These are phyloP conservation scores for Rhodophaea formosa DNA, from an alignment of 2,888 invertebrate species.

Conservation along the genomic window DNA sequence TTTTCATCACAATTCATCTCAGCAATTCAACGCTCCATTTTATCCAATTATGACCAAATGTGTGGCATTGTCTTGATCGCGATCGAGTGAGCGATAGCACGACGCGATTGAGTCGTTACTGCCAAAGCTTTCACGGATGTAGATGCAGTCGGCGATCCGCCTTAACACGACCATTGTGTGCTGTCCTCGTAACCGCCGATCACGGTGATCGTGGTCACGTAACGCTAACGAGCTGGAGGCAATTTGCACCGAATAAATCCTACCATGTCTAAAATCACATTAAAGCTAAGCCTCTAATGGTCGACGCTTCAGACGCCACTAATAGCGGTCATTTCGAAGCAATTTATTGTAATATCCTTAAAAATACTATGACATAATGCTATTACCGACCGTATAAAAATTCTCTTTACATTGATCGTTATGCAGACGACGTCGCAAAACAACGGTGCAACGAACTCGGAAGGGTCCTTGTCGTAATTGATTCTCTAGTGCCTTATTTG, in stretches of 20 bases:
- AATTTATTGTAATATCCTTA: slow-evolving; percentile 1
- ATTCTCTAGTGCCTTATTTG: slow-evolving; percentile 50
- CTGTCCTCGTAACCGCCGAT: slow-evolving; percentile 48
- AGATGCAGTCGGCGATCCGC: slow-evolving; percentile 41
- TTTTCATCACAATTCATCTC: neutral
- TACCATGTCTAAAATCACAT: slow-evolving; percentile 17
- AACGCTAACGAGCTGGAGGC: slow-evolving; percentile 38
- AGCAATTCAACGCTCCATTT: neutral
- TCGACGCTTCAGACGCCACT: neutral
- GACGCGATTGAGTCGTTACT: slow-evolving; percentile 45
- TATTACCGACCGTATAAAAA: slow-evolving; percentile 10
- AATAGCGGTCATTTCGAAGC: slow-evolving; percentile 14
- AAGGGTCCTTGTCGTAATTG: slow-evolving; percentile 66
- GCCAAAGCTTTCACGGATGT: slow-evolving; percentile 62
- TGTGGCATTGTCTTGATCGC: neutral
- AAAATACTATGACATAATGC: slow-evolving; percentile 6
- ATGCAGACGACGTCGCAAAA: slow-evolving; percentile 72
- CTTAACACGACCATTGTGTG: slow-evolving; percentile 51
- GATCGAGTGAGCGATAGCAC: slow-evolving; percentile 26
- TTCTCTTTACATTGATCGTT: slow-evolving; percentile 42
- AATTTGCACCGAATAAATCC: slow-evolving; percentile 37
- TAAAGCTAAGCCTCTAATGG: slow-evolving; percentile 17
- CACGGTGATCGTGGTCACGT: slow-evolving; percentile 40
- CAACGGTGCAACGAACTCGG: slow-evolving; percentile 72
- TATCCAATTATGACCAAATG: neutral